These are phyloP conservation scores for Nemopilema nomurai DNA, from an alignment of 30 jellyfish, hydroid and myxozoan species.

Conservation along the genomic window DNA sequence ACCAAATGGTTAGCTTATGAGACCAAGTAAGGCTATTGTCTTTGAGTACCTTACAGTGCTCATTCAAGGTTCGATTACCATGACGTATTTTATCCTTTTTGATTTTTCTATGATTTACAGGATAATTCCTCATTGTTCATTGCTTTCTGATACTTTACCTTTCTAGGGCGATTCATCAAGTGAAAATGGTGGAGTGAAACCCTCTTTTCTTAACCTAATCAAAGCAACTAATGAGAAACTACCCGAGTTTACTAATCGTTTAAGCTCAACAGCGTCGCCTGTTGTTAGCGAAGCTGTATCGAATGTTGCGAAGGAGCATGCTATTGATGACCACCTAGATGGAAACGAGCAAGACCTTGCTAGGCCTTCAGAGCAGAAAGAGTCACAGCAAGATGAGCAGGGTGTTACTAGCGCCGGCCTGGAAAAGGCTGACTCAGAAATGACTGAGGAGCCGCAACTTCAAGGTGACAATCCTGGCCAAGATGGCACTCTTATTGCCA, in stretches of 20 bases:
- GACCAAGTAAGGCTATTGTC: too few species aligned
- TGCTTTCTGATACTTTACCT: neutral
- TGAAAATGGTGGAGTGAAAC: neutral
- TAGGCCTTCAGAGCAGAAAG: neutral
- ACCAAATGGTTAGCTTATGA: too few species aligned
- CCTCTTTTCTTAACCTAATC: neutral
- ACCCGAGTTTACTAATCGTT: neutral
- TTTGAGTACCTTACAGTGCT: too few species aligned
- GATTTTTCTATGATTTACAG: too few species aligned
- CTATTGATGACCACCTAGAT: neutral
- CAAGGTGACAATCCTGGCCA: neutral
- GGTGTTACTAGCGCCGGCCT: neutral
- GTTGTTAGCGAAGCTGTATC: too few species aligned
- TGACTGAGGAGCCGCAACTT: neutral
- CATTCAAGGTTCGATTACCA: too few species aligned
- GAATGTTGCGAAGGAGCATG: neutral
- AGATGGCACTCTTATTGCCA: neutral
- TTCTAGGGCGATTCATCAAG: neutral
- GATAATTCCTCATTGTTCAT: neutral
- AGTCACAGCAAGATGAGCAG: neutral
- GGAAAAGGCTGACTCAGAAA: neutral
- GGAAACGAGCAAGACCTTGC: neutral
- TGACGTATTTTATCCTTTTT: too few species aligned
- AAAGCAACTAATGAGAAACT: neutral
- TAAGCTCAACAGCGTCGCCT: too few species aligned